These are phyloP conservation scores for Geopemphigus sp. DNA, from an alignment of 1,140 invertebrate species.

Conservation along the genomic window DNA sequence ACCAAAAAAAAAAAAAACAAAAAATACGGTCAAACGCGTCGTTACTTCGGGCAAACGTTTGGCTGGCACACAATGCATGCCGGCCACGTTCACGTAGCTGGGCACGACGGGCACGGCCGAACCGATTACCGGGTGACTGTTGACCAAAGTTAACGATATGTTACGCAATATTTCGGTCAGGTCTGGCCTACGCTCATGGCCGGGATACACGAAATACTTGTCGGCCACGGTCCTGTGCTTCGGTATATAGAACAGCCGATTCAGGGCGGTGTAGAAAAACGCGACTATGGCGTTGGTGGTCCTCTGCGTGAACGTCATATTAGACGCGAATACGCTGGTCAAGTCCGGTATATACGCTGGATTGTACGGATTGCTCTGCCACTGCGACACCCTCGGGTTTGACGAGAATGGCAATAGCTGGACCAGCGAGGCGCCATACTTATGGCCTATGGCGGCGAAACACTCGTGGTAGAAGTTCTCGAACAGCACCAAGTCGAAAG, in stretches of 20 bases:
- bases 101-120: constrained; percentile 57
- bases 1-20: not conserved
- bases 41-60: constrained; percentile 50
- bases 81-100: constrained; percentile 62
- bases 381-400: constrained; percentile 27
- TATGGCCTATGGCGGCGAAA: constrained; percentile 13
- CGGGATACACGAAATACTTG: constrained; percentile 52
- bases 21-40: no score
- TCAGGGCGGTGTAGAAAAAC: not conserved
- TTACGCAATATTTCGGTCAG: constrained; percentile 51
- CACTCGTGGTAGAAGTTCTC: constrained; percentile 29
- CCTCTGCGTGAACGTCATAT: constrained; percentile 14
- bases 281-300: not conserved
- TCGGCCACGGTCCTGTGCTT: constrained; percentile 45
- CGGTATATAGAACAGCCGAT: constrained; percentile 7
- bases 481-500: constrained; percentile 26
- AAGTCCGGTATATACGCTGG: constrained; percentile 40
- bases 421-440: constrained; percentile 5
- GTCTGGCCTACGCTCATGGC: constrained; percentile 50
- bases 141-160: constrained; percentile 59
- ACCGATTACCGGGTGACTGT: constrained; percentile 60
- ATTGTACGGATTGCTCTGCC: constrained; percentile 31
- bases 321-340: not conserved
- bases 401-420: constrained; percentile 24
- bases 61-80: constrained; percentile 58